Conservation (phyloP, 2,888 invertebrate species). For the Phania funesta region DNA sequence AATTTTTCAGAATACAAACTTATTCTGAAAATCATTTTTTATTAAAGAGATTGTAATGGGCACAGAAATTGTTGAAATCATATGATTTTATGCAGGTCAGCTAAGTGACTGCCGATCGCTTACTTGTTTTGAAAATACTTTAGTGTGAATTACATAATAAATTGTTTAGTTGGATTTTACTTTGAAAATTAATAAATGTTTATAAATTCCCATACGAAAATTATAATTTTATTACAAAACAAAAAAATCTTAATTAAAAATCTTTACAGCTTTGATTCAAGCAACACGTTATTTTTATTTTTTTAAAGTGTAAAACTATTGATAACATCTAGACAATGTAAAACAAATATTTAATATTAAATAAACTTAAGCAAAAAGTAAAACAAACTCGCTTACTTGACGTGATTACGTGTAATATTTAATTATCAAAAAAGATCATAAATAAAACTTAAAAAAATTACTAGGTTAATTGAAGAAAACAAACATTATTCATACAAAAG, state of each 20-base stretch:
- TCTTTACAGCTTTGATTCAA: not conserved
- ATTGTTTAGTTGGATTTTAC: no score
- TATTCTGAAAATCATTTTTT: no score
- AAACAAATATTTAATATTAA: conserved; percentile 46
- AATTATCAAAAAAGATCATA: conserved; percentile 20
- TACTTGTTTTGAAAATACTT: no score
- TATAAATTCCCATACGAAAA: no score
- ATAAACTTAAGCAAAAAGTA: not conserved
- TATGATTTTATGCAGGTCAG: no score
- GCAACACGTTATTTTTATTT: not conserved
- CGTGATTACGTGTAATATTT: conserved; percentile 54
- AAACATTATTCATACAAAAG: conserved; percentile 11
- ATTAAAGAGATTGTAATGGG: no score
- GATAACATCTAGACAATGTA: conserved; percentile 58
- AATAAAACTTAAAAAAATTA: conserved; percentile 7
- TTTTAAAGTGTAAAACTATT: conserved; percentile 15
- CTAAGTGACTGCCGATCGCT: no score
- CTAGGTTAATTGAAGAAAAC: conserved; percentile 49
- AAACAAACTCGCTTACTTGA: conserved; percentile 15
- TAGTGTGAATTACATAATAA: no score
- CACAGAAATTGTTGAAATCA: no score
- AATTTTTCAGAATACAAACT: no score
- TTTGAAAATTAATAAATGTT: no score
- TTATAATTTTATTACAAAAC: not conserved
- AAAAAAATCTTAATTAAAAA: not conserved